Conservation (phyloP, 2,797 vertebrate genomes). For the Telmatherina bonti region DNA sequence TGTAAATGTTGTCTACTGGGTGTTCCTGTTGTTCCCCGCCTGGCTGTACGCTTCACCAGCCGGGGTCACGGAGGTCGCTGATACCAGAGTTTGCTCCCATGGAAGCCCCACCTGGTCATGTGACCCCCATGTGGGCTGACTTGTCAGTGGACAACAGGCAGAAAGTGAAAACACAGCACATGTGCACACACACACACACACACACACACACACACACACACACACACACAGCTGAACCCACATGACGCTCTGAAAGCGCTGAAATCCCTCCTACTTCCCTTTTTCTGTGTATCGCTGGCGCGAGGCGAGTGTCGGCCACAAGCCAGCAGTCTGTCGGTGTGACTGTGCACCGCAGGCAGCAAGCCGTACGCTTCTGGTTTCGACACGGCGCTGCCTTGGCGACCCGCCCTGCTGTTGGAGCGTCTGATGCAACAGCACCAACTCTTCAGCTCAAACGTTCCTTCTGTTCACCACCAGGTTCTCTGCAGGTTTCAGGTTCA, state of each 20-base stretch:
- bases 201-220: too few relatives aligned
- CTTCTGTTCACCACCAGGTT: too few relatives aligned
- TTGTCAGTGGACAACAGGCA: constrained; percentile 55
- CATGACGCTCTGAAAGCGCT: constrained; percentile 40
- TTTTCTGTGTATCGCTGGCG: constrained; percentile 47
- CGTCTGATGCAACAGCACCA: neutral
- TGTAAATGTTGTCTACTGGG: constrained; percentile 45
- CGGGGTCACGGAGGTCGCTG: constrained; percentile 70
- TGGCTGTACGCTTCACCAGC: constrained; percentile 44
- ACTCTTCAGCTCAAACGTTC: too few relatives aligned
- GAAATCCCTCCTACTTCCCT: constrained; percentile 54
- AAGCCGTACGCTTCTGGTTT: constrained; percentile 57
- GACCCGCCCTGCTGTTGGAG: constrained; percentile 36
- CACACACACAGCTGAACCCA: constrained; percentile 26
- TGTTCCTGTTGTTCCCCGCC: constrained; percentile 44
- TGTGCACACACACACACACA: constrained; percentile 13
- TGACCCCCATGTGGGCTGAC: constrained; percentile 69
- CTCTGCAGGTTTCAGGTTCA: too few relatives aligned
- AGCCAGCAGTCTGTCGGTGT: constrained; percentile 45
- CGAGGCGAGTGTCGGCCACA: constrained; percentile 39
- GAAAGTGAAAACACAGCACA: constrained; percentile 48
- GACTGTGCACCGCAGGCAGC: constrained; percentile 44
- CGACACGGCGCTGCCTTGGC: too few relatives aligned
- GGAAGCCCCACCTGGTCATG: constrained; percentile 33
- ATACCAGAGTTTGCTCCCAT: constrained; percentile 65